Base-by-base conservation (phyloP, 37 sponge, comb jelly and placozoan species). In the Oscarella lobularis region DNA sequence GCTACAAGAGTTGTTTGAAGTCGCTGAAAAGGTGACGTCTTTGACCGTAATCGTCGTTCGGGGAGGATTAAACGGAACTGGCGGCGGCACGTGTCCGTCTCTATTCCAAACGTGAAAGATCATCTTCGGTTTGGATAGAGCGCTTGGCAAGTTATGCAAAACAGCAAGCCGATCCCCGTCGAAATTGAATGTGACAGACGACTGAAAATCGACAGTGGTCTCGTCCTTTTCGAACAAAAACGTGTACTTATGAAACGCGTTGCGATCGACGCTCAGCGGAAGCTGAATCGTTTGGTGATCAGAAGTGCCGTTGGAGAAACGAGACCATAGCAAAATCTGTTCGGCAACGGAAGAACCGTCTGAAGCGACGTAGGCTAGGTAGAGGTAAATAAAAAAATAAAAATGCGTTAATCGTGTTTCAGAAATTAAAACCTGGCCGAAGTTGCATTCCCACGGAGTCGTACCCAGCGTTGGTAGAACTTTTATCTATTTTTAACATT, bases 81-180 rank as follows among this genome's bases (percentile, higher is more conserved):
- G 6, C 29, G 35, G 27, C 0, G 88, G 85, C 1, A 87, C 71
- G 33, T 68, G 77, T 1, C 86, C 87, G 34, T 74, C 33, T 0
- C 66, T 60, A 39, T 85, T 88, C 66, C 84, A 92, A 31, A 83
- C 40, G 32, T 83, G 80, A 27, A 83, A 40, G 0, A 81, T 65
- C 6, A 83, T 5, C 9, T 67, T 37, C 1, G 83, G 77, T 14
- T 20, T 38, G 9, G 54, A 68, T 39, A 82, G 36, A 9, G 88
- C 75, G 3, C 2, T 38, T 9, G 88, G 84, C 0, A 92, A 14
- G 1, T 78, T 82, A 3, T 88, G 72, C 31, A 92, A 73, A 20
- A 48, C 55, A 2, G 86, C 81, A 20, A 68, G 33, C 48, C 76
- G 36, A 9, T 40, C 67, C 1, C 66, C 84, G 75, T 92, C 81